These are phyloP conservation scores for Epizoanthus stellaris DNA, from an alignment of 92 coral and sea anemone genomes.

Conservation along the genomic window DNA sequence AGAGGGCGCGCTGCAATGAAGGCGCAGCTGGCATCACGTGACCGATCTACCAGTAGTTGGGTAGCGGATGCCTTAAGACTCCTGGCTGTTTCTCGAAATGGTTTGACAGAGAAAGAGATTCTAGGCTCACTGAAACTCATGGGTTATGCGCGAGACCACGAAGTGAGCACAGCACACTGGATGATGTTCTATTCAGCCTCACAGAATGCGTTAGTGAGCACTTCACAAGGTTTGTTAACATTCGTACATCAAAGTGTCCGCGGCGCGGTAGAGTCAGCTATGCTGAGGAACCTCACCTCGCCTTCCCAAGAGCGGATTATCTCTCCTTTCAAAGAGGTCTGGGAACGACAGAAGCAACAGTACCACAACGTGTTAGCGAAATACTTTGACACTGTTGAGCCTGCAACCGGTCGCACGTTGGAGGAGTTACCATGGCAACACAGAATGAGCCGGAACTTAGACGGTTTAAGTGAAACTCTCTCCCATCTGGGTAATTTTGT, in stretches of 20 bases:
- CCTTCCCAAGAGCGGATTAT: constrained; percentile 92
- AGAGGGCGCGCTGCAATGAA: constrained; percentile 85
- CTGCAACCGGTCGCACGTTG: constrained; percentile 68
- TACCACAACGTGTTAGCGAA: constrained; percentile 89
- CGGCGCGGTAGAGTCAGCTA: constrained; percentile 77
- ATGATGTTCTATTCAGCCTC: constrained; percentile 76
- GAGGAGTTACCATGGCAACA: constrained; percentile 98
- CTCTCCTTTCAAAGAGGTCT: constrained; percentile 80
- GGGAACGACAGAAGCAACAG: constrained; percentile 97
- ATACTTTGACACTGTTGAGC: constrained; percentile 68
- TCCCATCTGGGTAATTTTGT: constrained; percentile 76
- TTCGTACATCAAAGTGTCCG: constrained; percentile 82
- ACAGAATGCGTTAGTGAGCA: constrained; percentile 72
- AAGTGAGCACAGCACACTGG: constrained; percentile 90
- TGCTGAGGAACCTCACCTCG: constrained; percentile 90
- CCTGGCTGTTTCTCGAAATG: constrained; percentile 85
- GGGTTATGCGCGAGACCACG: constrained; percentile 85
- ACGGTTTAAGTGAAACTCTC: constrained; percentile 62
- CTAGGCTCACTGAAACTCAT: constrained; percentile 79
- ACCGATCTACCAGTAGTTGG: constrained; percentile 97
- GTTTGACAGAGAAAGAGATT: constrained; percentile 83
- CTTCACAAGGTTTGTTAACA: constrained; percentile 79
- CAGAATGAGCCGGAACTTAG: constrained; percentile 74
- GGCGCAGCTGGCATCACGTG: constrained; percentile 93
- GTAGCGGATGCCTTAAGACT: constrained; percentile 93